Evolutionary conservation across 2,113 vertebrate genomes (phyloP).

Genomic region (Chloroceryle aenea): DNA sequence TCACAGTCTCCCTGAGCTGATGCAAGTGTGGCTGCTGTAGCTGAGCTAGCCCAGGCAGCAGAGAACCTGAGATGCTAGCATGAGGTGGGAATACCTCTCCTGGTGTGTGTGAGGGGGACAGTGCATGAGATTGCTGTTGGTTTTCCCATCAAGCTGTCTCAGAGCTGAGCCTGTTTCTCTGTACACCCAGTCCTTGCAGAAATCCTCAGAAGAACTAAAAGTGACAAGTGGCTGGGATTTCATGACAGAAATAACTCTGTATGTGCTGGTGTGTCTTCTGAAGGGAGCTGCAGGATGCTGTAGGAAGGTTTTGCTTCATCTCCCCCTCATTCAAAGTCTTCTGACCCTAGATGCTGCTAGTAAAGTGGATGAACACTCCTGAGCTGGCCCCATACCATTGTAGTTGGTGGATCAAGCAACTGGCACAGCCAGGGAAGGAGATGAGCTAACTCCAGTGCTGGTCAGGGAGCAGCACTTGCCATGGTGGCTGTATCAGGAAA

Average conservation of each 20-base stretch:
- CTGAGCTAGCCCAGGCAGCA: too few species aligned
- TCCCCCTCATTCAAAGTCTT: neutral
- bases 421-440: neutral
- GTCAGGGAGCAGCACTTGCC: neutral
- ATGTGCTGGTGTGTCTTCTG: neutral
- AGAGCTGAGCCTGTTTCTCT: neutral
- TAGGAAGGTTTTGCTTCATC: neutral
- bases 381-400: rapidly evolving
- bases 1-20: neutral
- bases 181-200: neutral
- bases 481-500: too few species aligned
- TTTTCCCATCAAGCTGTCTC: neutral
- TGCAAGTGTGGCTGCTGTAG: rapidly evolving
- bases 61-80: neutral
- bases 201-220: neutral
- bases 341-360: neutral
- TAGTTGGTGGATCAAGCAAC: neutral
- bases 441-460: neutral
- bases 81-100: neutral
- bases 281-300: neutral
- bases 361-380: neutral
- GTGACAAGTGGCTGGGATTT: neutral
- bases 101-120: neutral
- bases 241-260: neutral
- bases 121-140: neutral